A percentile compares a stretch with the other conserved stretches of the same genome.
Conservation (phyloP, 2,113 vertebrate genomes). For the Mixornis gularis region DNA sequence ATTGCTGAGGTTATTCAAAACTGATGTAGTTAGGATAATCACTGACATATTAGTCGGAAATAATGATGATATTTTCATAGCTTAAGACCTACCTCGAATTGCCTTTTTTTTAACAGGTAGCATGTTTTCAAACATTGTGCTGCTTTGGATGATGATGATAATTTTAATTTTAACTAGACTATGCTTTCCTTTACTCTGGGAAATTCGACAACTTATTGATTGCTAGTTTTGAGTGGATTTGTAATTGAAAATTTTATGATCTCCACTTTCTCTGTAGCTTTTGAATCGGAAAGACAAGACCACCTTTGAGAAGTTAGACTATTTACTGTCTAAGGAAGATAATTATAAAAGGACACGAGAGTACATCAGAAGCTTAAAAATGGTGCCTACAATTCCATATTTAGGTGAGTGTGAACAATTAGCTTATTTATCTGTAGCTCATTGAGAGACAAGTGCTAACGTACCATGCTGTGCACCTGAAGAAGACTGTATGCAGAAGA, state of each 20-base stretch:
- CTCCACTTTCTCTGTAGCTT: conserved; percentile 70
- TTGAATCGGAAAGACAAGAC: conserved; percentile 92
- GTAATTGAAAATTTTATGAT: neutral
- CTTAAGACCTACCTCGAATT: neutral
- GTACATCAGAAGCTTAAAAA: conserved; percentile 88
- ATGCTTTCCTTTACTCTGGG: neutral
- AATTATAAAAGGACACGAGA: conserved; percentile 92
- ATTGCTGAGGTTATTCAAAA: neutral
- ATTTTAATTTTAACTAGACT: neutral
- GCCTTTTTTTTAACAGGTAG: neutral
- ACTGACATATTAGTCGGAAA: neutral
- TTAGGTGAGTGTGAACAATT: conserved; percentile 77
- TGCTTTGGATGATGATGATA: neutral
- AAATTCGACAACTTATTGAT: neutral
- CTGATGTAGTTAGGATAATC: neutral
- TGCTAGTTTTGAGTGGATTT: neutral
- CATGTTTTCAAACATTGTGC: neutral
- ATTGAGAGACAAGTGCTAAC: neutral
- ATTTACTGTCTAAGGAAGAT: conserved; percentile 90
- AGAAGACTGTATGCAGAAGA: neutral
- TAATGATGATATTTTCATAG: neutral
- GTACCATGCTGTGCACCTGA: neutral
- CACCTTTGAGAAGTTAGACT: conserved; percentile 91
- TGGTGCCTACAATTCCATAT: conserved; percentile 91
- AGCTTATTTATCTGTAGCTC: neutral